phyloP scores from a whole-genome alignment of 1,140 invertebrate species.

The Drosophila pallidifrons region DNA sequence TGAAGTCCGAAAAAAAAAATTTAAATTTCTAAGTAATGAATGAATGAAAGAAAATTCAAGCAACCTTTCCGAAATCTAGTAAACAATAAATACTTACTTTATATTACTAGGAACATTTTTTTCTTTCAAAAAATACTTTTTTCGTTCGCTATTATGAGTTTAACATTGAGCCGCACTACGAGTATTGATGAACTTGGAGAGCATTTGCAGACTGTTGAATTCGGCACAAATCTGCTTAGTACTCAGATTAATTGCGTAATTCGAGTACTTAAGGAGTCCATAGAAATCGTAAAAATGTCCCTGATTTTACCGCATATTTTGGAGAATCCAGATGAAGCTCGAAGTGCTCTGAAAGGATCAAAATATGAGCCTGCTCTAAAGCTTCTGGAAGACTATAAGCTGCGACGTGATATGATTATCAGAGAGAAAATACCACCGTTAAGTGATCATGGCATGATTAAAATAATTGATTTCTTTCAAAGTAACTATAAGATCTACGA shows the following conservation, averaged over 20 bases:
- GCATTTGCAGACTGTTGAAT: neutral
- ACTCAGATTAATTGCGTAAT: conserved; percentile 25
- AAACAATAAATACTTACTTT: neutral
- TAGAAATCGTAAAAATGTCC: conserved; percentile 7
- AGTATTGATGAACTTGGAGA: neutral
- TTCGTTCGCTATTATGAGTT: neutral
- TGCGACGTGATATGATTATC: neutral
- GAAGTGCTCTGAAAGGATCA: neutral
- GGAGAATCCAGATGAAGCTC: neutral
- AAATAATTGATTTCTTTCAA: conserved; percentile 35
- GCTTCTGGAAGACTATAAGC: conserved; percentile 1
- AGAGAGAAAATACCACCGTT: neutral
- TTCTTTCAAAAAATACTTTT: too few species aligned
- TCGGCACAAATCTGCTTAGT: neutral
- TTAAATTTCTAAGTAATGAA: too few species aligned
- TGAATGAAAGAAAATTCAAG: too few species aligned
- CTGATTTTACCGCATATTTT: conserved; percentile 31
- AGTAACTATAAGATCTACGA: neutral
- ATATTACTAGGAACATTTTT: neutral
- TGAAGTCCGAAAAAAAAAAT: too few species aligned
- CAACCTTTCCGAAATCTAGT: neutral
- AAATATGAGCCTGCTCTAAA: conserved; percentile 3
- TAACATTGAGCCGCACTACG: neutral
- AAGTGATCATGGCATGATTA: conserved; percentile 16
- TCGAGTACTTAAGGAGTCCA: conserved; percentile 5